Base-by-base conservation (phyloP, 2,113 vertebrate genomes). In the Anthoscopus minutus region DNA sequence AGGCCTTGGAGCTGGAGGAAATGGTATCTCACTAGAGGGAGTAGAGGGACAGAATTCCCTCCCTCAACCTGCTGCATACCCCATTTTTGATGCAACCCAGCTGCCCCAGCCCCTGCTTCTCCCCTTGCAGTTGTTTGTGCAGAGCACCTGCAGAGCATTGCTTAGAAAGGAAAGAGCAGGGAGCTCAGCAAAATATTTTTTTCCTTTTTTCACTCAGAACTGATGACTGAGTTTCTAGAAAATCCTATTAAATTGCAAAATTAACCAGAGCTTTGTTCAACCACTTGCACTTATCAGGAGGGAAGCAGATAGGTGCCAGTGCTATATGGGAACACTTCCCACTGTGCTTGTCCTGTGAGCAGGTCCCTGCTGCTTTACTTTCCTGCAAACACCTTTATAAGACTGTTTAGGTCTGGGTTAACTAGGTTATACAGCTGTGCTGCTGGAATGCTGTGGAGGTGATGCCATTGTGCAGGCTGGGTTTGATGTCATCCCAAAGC, bases 231-330 rank as follows among this genome's bases (percentile, higher is more conserved):
- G 27, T 85, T 91, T 81, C 35, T 92, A 47, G 33, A 56, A 89
- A 58, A 66, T 83, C 81, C 48, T 53, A 11, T 31, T 91, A 85
- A 96, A 80, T 16, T 67, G 25, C 53, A 72, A 44, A 64, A 57
- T 62, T 33, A 64, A 37, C 62, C 7, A 4, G 53, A 45, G 31
- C 44, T 45, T 61, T 28, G 47, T 31, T 71, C 33, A 64, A 13
- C 38, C 0, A 2, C 6, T 88, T 2, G 4, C 17, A 31, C 16
- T 19, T 0, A 0, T 25, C 17, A 12, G 64, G 54, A 81, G 22
- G 15, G 58, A 62, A 81, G 51, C 12, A 19, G n/a, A 30, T 45
- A 44, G 30, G 21, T 44, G 13, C 40, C 40, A 7, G 22, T 2
- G 5, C 66, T 1, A 0, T 11, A 3, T 0, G 3, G 56, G 15